Evolutionary conservation across 1,140 invertebrate species (phyloP), one percentile per base, ranked within the genome.

Genomic region (Drosophila orosa): DNA sequence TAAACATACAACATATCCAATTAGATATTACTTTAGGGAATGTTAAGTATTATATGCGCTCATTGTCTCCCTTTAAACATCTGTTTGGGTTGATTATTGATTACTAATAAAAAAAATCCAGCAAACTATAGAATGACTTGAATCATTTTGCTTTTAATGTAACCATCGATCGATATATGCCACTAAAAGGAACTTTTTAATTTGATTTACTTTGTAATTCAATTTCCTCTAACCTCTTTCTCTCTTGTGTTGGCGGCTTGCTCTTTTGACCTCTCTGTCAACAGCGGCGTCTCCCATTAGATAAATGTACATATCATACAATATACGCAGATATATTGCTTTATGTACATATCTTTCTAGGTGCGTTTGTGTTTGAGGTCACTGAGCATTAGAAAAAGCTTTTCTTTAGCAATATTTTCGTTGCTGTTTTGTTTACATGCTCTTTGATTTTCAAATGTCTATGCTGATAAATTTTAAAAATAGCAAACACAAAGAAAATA

Each of bases 281-380:
- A 83, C 80, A 75, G 63, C 47, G 71, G 80, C 71, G 80, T 71
- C 59, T 65, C 60, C 74, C 71, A 78, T 83, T 69, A 75, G 69
- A 62, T 42, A 17, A 40, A 57, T 47, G 40, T 73, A 62, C 25
- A 52, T 40, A 54, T 22, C 19, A 12, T 29, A 44, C 31, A 45
- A 9, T 39, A 13, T 31, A 37, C 31, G 27, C 17, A 31, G 33
- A 58, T 61, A 68, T 19, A 71, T 27, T 37, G 15, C 7, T 44
- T 27, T 42, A 44, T 58, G 15, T 42, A 45, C 37, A 31, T 48
- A 9, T 55, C 27, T 33, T 17, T 55, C 40, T 52, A 15, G 35
- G 54, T 31, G 56, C 12, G 52, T 19, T 35, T 55, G 29, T 54
- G 54, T 74, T 65, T 78, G 74, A 82, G 82, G 74, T 87, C 83